Conservation (phyloP, 2,888 invertebrate genomes). For the Lingula anatina region DNA sequence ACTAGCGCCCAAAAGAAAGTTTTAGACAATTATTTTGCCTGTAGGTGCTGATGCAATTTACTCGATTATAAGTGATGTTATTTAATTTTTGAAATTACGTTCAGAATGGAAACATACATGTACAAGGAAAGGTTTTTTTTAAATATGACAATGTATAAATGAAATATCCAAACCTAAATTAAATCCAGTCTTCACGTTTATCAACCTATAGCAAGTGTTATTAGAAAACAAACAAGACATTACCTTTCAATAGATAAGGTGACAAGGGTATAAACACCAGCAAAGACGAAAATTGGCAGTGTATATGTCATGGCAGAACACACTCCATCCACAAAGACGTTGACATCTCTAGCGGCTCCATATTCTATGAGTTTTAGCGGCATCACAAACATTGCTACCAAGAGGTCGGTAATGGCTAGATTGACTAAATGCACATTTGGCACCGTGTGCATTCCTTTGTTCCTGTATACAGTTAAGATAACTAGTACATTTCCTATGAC, state of each 20-base stretch:
- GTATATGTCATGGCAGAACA: slow-evolving; percentile 50
- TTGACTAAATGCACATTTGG: slow-evolving; percentile 55
- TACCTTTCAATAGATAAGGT: slow-evolving; percentile 55
- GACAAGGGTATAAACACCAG: slow-evolving; percentile 53
- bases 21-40: too few relatives aligned
- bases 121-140: too few relatives aligned
- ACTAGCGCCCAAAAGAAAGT: too few relatives aligned
- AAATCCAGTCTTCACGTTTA: too few relatives aligned
- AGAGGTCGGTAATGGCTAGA: slow-evolving; percentile 51
- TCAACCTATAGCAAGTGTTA: background rate
- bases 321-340: slow-evolving; percentile 46
- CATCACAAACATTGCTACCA: slow-evolving; percentile 52
- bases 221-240: slow-evolving; percentile 8
- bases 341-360: slow-evolving; percentile 49
- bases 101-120: too few relatives aligned
- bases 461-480: slow-evolving; percentile 50
- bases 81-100: too few relatives aligned
- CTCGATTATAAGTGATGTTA: too few relatives aligned
- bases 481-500: slow-evolving; percentile 52
- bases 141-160: too few relatives aligned
- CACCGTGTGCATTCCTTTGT: slow-evolving; percentile 53
- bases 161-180: too few relatives aligned
- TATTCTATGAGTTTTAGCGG: slow-evolving; percentile 54
- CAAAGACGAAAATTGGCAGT: slow-evolving; percentile 54
- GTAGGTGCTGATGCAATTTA: too few relatives aligned